Base-by-base conservation (phyloP, 2,797 vertebrate genomes). In the Acanthornis magna region DNA sequence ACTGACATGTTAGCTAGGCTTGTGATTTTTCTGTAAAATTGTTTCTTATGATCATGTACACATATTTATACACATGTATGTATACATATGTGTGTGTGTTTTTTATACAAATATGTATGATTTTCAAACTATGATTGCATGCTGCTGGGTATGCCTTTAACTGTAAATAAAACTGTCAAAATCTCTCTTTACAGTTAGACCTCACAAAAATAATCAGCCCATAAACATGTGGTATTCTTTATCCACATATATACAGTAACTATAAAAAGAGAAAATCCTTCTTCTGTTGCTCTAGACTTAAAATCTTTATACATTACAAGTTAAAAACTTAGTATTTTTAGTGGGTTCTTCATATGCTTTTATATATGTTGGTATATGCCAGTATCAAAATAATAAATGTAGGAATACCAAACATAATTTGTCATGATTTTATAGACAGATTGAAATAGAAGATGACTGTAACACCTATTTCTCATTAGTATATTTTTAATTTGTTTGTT, bases 131-230 rank as follows among this genome's bases (percentile, higher is more conserved):
- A 65, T 88, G 66, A 38, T 65, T 81, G 27, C 36, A 34, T 79
- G 74, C 55, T 70, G 60, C 63, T 70, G 55, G 51, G 48, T 75
- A 58, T 91, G 55, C 67, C 89, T 91, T 85, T 68, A 50, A 75
- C 68, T 72, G 62, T 91, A 92, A 93, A 88, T 86, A 87, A 79
- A 94, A 93, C 65, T 83, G 62, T 85, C 81, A 92, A 55, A 84
- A 84, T 91, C 43, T 76, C 92, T 93, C 36, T 91, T 85, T 50
- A 83, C 76, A 83, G 47, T 93, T 89, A 95, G 89, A 91, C 66
- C 61, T 77, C 76, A 65, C 80, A 92, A 95, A 85, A 96, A 91
- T 86, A 91, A 92, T 84, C 80, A 78, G 85, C 81, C 67, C 43
- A 70, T 89, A 83, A 90, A 88, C 65, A 72, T 16, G 10, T 85